Evolutionary conservation across 64 coral and sea anemone genomes (phyloP), one percentile per base, ranked within the genome.

Genomic region (Acropora yongei): DNA sequence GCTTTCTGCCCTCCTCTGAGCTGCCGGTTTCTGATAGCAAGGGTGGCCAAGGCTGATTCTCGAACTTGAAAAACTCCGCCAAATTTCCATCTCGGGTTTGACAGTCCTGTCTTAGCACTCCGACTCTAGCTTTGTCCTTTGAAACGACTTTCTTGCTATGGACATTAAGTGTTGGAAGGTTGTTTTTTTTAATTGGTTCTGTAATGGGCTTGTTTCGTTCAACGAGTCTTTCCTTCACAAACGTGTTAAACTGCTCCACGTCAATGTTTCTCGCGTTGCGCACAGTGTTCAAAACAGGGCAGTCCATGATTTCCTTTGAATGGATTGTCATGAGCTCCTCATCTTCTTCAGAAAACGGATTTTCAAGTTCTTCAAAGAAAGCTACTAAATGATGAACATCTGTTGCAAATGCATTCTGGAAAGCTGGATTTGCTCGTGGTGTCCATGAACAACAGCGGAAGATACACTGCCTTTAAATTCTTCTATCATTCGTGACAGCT

Each of bases 1-100:
- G 77, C 88, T 81, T 90, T 90, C n/a, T 81, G 88, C 69, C 77
- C 88, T 90, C 88, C 77, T 81, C 77, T 77, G 13, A 90, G 78
- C 77, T 90, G 76, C 65, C 88, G 41, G 69, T 65, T 30, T 91
- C 68, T 57, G 67, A 69, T 76, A 91, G 19, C n/a, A 49, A 91
- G 58, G 79, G 78, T 43, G 79, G 80, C 79, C 79, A 91, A 57
- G 79, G 79, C 57, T 91, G 89, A n/a, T n/a, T 91, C 80, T 80
- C 89, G 71, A 30, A 81, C 13, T 60, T 47, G 39, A 80, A 90
- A 44, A 90, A 90, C 0, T 80, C 77, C 3, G 68, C 51, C 39
- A 78, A 44, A 73, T 79, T 79, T 46, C 67, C 84, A 50, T 87
- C 84, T n/a, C 4, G 44, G 30, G 9, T 9, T 87, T 87, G 67